Percentiles rank a stretch among this genome's conserved stretches.
phyloP scores from a whole-genome alignment of 2,113 vertebrate species.

The Phrynosoma blainvillii region DNA sequence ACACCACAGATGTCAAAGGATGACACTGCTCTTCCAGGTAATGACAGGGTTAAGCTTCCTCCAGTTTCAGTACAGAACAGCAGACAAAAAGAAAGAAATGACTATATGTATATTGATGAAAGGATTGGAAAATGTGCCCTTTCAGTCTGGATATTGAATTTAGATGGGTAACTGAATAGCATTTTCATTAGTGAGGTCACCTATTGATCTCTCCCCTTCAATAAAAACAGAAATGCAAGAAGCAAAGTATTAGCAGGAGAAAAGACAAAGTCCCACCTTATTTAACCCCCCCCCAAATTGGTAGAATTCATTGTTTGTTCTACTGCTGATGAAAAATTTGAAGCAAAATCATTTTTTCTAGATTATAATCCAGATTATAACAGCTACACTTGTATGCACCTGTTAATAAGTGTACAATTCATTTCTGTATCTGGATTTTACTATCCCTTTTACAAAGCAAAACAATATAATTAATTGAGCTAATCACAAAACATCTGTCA shows the following conservation, averaged over 20 bases:
- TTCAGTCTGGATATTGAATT: conserved; percentile 28
- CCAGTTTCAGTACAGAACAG: not conserved
- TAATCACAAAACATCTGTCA: too few species aligned
- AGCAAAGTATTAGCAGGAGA: not conserved
- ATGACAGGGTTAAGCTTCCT: conserved; percentile 16
- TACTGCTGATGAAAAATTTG: not conserved
- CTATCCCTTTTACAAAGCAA: not conserved
- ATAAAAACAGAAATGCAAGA: conserved; percentile 6
- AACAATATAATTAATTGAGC: too few species aligned
- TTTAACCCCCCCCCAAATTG: not conserved
- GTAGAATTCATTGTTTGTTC: not conserved
- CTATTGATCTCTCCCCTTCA: conserved; percentile 18
- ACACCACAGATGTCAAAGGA: not conserved
- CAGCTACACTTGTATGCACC: too few species aligned
- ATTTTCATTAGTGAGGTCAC: conserved; percentile 38
- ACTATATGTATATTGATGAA: conserved; percentile 23
- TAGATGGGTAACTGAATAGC: conserved; percentile 28
- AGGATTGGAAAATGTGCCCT: conserved; percentile 10
- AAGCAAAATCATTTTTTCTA: too few species aligned
- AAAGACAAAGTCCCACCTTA: not conserved
- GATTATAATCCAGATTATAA: not conserved
- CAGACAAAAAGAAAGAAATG: conserved; percentile 1
- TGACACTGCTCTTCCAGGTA: not conserved
- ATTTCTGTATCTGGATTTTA: too few species aligned
- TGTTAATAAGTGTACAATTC: too few species aligned